Evolutionary conservation across 1,140 invertebrate genomes (phyloP), one percentile per base, ranked within the genome.

Genomic region (Asobara japonica): DNA sequence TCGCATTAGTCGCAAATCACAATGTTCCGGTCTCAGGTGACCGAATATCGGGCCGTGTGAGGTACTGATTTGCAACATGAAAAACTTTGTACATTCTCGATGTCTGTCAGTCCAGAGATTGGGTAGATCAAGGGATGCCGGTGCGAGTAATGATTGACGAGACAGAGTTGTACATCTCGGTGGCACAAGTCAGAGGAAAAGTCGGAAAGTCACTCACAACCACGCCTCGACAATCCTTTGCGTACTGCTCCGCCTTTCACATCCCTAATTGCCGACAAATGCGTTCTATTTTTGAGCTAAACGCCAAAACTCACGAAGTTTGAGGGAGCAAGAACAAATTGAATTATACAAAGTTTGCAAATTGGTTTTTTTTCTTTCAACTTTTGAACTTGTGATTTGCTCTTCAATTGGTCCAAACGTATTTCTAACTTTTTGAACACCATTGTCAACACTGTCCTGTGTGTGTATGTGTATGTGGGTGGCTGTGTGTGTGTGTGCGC

Each of bases 141-240:
- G n/a, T 56, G 11, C 13, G 13, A 10, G 41, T 20, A 22, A 27
- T 18, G 51, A 56, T 56, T 56, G 51, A 56, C 18, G 22, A 56
- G 22, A 18, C 22, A 56, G 13, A 69, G 33, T 45, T 36, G 16
- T 45, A 38, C 56, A 33, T 60, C 25, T 33, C 56, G 38, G 22
- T 60, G 22, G 60, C 27, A 36, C 29, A 48, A 33, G 51, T 30
- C 20, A 29, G 41, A 61, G 36, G 22, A 72, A 29, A 65, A 73
- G 48, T 33, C 31, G 73, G 71, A 70, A 72, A 60, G 56, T 60
- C 62, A 70, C 66, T 69, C 41, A 61, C 61, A 48, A 74, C 72
- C 75, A 81, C 80, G 81, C 81, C 80, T 83, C 5, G 74, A 62
- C 79, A 83, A 83, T 83, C 81, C 79, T 83, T 83, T 83, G 72